A percentile compares a stretch with the other conserved stretches of the same genome.
These are phyloP conservation scores for Adelges cooleyi DNA, from an alignment of 1,140 invertebrate genomes.

Conservation along the genomic window DNA sequence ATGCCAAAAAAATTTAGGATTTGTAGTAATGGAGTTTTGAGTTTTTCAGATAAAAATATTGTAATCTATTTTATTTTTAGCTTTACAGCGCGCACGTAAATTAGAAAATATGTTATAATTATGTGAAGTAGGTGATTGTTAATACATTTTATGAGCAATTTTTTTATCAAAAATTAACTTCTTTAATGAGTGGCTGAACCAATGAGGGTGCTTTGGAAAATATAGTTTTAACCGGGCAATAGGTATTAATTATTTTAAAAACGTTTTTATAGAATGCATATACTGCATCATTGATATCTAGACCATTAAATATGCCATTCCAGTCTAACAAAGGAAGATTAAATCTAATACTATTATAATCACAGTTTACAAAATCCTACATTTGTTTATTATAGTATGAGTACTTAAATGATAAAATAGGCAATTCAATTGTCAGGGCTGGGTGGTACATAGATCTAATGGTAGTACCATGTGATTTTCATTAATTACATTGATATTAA, in stretches of 20 bases:
- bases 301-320: constrained; percentile 3
- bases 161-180: constrained; percentile 11
- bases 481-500: neutral
- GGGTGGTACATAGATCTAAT: neutral
- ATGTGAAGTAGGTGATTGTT: neutral
- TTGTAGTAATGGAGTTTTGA: neutral
- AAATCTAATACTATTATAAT: neutral
- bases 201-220: neutral
- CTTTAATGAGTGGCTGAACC: neutral
- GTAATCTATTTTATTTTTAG: constrained; percentile 1
- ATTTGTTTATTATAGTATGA: neutral
- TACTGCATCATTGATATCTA: constrained; percentile 1
- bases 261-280: neutral
- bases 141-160: constrained; percentile 2
- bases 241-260: constrained; percentile 1
- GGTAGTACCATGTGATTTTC: neutral
- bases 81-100: neutral
- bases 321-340: neutral
- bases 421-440: neutral
- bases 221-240: neutral
- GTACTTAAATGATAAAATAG: neutral
- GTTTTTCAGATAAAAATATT: neutral
- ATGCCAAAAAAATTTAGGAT: constrained; percentile 1
- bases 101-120: neutral
- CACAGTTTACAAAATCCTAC: neutral